Conservation (phyloP, 2,888 invertebrate genomes). For the Drosophila algonquin region DNA sequence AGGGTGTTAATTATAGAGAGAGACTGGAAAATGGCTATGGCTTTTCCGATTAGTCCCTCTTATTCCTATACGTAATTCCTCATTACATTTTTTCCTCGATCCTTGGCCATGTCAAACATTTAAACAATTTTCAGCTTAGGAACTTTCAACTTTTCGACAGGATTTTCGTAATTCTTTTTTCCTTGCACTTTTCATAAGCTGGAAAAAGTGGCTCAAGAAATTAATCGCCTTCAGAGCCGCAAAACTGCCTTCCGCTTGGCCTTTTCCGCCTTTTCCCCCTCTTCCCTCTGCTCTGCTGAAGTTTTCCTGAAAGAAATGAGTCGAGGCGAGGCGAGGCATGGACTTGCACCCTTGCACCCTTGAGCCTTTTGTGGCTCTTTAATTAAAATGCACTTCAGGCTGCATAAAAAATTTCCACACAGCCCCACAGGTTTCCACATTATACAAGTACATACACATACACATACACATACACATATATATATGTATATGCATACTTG, state of each 20-base stretch:
- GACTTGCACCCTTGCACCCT: constrained; percentile 38
- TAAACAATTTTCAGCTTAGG: constrained; percentile 21
- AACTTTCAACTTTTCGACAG: constrained; percentile 33
- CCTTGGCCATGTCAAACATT: constrained; percentile 5
- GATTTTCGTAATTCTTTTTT: not conserved
- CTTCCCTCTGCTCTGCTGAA: not conserved
- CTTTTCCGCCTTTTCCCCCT: not conserved
- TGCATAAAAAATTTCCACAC: constrained; percentile 13
- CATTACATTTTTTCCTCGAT: not conserved
- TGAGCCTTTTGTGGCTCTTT: constrained; percentile 55
- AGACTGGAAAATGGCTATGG: too few relatives aligned
- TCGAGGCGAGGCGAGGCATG: not conserved
- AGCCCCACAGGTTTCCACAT: constrained; percentile 23
- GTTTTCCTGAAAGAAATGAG: constrained; percentile 13
- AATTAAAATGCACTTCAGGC: constrained; percentile 69
- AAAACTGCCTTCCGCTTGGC: constrained; percentile 10
- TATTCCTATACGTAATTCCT: not conserved
- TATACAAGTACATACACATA: not conserved
- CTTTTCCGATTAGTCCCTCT: not conserved
- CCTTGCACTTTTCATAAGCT: constrained; percentile 5
- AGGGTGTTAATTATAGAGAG: not conserved
- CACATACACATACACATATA: too few relatives aligned
- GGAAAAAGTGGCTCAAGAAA: constrained; percentile 42
- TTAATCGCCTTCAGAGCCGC: constrained; percentile 43
- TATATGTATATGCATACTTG: not conserved